phyloP scores from a whole-genome alignment of 2,113 vertebrate species.

The Eudorcas thomsonii region DNA sequence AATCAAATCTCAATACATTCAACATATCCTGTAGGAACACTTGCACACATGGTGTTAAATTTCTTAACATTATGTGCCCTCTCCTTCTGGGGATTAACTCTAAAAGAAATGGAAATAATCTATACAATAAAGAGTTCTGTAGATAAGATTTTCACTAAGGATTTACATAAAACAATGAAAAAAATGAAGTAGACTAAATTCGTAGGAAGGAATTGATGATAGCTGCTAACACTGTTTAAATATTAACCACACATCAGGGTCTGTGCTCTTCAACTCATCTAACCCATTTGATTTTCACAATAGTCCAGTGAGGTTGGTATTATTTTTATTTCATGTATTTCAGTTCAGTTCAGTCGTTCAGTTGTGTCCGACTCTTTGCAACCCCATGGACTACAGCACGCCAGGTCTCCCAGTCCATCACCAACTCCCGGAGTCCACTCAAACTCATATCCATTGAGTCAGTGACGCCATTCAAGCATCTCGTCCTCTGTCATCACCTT shows the following conservation, averaged over 20 bases:
- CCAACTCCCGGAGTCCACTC: neutral
- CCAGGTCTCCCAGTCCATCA: neutral
- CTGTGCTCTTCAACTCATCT: neutral
- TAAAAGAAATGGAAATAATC: neutral
- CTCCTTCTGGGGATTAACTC: neutral
- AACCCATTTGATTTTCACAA: neutral
- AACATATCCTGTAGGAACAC: neutral
- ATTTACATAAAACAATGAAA: neutral
- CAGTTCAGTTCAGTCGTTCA: neutral
- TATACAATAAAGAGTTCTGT: neutral
- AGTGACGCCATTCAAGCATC: neutral
- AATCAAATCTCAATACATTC: neutral
- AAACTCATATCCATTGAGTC: neutral
- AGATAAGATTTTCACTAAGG: neutral
- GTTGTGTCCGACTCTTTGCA: neutral
- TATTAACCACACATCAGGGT: neutral
- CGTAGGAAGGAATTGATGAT: neutral
- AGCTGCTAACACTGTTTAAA: neutral
- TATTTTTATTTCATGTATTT: neutral
- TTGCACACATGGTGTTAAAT: neutral
- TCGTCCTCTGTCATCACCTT: neutral
- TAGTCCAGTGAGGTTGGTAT: neutral
- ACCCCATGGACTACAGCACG: neutral
- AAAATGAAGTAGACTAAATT: neutral
- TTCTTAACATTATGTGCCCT: neutral